Conservation (phyloP, 2,888 invertebrate species). For the Seira musarum region DNA sequence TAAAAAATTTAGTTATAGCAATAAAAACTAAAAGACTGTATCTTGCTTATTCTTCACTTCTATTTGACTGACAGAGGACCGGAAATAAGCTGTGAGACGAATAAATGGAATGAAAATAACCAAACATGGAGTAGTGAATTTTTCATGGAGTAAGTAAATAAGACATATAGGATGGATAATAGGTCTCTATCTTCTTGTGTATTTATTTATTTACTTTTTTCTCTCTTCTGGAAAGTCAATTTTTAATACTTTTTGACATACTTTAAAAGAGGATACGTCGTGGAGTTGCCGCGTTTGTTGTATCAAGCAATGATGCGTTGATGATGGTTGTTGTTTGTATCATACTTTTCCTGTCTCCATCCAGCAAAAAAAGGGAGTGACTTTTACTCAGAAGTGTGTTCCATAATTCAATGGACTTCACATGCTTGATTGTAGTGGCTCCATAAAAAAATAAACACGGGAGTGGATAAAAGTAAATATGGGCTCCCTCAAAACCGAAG, state of each 20-base stretch:
- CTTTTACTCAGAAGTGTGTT: too few species aligned
- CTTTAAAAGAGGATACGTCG: neutral
- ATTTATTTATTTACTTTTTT: neutral
- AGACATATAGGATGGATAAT: neutral
- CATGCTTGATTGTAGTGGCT: neutral
- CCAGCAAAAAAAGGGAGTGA: neutral
- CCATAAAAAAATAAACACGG: neutral
- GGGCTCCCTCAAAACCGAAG: neutral
- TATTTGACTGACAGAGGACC: neutral
- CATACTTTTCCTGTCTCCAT: neutral
- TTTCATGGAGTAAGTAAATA: neutral
- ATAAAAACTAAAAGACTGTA: neutral
- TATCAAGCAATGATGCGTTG: constrained; percentile 16
- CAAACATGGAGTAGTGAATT: neutral
- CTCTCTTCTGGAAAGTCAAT: neutral
- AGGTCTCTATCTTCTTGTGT: neutral
- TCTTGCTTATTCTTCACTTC: neutral
- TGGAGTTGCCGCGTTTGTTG: neutral
- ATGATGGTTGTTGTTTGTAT: too few species aligned
- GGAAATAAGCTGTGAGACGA: neutral
- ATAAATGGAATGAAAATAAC: neutral
- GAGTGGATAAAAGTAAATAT: neutral
- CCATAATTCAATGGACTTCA: neutral
- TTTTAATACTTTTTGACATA: constrained; percentile 1
- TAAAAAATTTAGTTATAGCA: neutral